These are phyloP conservation scores for Leptinotarsa texana DNA, from an alignment of 1,140 invertebrate genomes.

Conservation along the genomic window DNA sequence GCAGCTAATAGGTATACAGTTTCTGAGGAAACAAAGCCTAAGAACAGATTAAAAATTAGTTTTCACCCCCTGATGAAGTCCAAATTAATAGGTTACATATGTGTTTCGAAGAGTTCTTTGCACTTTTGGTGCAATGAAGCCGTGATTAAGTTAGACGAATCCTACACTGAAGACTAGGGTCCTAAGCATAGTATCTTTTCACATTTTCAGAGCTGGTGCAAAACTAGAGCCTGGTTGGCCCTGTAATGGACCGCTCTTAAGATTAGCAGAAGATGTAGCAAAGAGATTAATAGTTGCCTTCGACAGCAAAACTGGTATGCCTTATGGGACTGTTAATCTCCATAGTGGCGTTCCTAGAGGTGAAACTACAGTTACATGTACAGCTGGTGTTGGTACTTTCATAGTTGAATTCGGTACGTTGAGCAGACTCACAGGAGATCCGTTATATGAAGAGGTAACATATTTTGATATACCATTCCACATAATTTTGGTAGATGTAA, in stretches of 20 bases:
- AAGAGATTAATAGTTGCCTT: conserved; percentile 87
- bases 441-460: conserved; percentile 84
- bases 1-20: no score
- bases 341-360: conserved; percentile 89
- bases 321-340: conserved; percentile 96
- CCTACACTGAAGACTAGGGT: no score
- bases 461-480: background rate
- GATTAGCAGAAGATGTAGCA: conserved; percentile 93
- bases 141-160: no score
- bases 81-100: no score
- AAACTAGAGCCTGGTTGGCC: conserved; percentile 93
- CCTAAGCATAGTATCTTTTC: background rate
- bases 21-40: no score
- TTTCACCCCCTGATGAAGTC: no score
- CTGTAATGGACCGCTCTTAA: conserved; percentile 90
- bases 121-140: no score
- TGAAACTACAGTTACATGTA: conserved; percentile 96
- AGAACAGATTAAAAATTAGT: no score
- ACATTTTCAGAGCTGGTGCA: conserved; percentile 70
- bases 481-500: background rate
- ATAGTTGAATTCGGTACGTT: conserved; percentile 96
- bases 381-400: conserved; percentile 97
- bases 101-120: no score
- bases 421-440: conserved; percentile 92
- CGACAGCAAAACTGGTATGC: conserved; percentile 93